Percentiles rank a stretch among this genome's conserved stretches.
Conservation (phyloP, 2,113 vertebrate genomes). For the Oreochromis spilurus region DNA sequence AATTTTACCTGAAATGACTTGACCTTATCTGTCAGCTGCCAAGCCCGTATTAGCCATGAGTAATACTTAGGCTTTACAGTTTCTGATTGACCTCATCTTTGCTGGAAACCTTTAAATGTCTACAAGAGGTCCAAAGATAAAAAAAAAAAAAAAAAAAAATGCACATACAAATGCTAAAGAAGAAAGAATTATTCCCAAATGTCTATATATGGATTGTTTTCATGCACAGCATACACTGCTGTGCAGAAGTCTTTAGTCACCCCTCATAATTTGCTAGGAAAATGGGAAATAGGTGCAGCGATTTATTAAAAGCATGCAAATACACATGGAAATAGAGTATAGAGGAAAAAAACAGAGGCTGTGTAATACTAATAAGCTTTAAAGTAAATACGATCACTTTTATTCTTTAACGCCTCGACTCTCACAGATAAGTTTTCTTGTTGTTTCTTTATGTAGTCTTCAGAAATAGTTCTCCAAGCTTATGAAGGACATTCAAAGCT, state of each 20-base stretch:
- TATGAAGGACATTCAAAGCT: not conserved
- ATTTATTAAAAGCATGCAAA: not conserved
- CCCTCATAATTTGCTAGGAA: not conserved
- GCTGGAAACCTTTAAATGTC: not conserved
- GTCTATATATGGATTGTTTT: not conserved
- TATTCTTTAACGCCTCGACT: not conserved
- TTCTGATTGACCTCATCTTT: not conserved
- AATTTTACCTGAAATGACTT: not conserved
- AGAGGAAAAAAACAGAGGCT: accelerated
- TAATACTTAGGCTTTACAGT: not conserved
- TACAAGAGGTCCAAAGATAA: not conserved
- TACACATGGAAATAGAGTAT: not conserved
- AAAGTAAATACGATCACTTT: not conserved
- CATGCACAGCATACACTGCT: not conserved
- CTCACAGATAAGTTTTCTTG: not conserved
- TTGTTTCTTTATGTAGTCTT: not conserved
- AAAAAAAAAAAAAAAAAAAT: not conserved
- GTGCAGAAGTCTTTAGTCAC: not conserved
- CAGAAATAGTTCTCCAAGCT: not conserved
- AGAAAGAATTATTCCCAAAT: not conserved
- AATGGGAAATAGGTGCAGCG: not conserved
- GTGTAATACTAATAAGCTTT: not conserved
- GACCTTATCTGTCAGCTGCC: not conserved
- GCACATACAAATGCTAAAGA: not conserved
- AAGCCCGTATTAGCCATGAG: not conserved